Percentiles rank a stretch among this genome's conserved stretches.
Evolutionary conservation across 2,888 invertebrate species (phyloP).

Genomic region (Dexiosoma caninum): DNA sequence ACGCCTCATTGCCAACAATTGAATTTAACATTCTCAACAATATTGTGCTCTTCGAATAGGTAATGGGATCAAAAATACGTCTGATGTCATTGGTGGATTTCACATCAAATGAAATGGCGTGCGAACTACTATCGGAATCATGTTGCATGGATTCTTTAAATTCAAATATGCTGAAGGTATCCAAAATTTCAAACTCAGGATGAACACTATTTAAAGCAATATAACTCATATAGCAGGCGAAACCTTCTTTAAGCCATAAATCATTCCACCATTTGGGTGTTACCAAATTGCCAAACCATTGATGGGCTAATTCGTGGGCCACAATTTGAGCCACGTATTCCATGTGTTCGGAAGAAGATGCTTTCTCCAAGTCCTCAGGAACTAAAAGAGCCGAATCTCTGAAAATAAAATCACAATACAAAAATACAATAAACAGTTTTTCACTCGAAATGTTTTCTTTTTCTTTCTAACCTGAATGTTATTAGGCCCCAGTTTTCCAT

Average conservation of each 20-base stretch:
- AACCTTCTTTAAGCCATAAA: constrained; percentile 83
- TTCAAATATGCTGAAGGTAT: constrained; percentile 80
- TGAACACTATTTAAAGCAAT: constrained; percentile 78
- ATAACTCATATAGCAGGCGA: constrained; percentile 79
- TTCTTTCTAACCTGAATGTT: constrained; percentile 79
- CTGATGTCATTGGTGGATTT: constrained; percentile 81
- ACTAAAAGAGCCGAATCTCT: constrained; percentile 82
- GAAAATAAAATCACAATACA: constrained; percentile 26
- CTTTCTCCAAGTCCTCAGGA: constrained; percentile 75
- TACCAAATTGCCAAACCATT: constrained; percentile 89
- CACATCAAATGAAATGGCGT: constrained; percentile 83
- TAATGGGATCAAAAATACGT: constrained; percentile 84
- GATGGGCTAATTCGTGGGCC: constrained; percentile 88
- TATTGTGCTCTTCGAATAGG: constrained; percentile 86
- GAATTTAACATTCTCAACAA: constrained; percentile 86
- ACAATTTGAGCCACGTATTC: constrained; percentile 83
- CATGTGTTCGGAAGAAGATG: constrained; percentile 80
- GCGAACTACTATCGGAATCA: constrained; percentile 82
- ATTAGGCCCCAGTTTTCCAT: constrained; percentile 85
- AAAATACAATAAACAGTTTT: neutral
- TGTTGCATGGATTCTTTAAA: constrained; percentile 80
- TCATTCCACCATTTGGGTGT: constrained; percentile 87
- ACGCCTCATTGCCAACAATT: constrained; percentile 82
- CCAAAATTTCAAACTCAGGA: constrained; percentile 81
- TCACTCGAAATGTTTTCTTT: neutral